These are phyloP conservation scores for Zoanthus sociatus DNA, from an alignment of 92 coral and sea anemone species.

Conservation along the genomic window DNA sequence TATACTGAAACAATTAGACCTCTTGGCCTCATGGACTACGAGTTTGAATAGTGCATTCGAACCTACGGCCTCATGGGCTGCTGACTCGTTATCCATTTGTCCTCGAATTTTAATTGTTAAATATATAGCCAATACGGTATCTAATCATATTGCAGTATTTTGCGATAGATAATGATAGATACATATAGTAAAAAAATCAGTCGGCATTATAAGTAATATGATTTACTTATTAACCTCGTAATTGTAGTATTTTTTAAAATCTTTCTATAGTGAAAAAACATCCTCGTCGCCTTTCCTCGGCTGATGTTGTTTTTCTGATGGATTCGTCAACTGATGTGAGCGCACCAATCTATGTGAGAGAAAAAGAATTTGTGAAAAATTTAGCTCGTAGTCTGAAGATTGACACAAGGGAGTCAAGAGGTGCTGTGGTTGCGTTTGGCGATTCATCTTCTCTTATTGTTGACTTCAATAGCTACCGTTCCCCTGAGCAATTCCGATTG, in stretches of 20 bases:
- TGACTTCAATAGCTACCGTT: slow-evolving; percentile 21
- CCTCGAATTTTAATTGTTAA: too few relatives aligned
- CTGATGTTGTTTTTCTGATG: slow-evolving; percentile 35
- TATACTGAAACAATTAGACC: too few relatives aligned
- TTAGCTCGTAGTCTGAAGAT: slow-evolving; percentile 34
- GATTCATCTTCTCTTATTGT: neutral
- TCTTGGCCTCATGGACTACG: too few relatives aligned
- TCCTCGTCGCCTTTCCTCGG: neutral
- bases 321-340: slow-evolving; percentile 43
- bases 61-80: too few relatives aligned
- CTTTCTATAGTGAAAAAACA: neutral
- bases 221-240: too few relatives aligned
- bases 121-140: too few relatives aligned
- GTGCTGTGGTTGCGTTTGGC: slow-evolving; percentile 36
- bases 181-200: too few relatives aligned
- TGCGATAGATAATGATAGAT: too few relatives aligned
- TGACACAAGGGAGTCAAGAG: slow-evolving; percentile 39
- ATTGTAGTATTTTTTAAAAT: neutral
- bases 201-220: too few relatives aligned
- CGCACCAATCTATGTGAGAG: slow-evolving; percentile 37
- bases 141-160: too few relatives aligned
- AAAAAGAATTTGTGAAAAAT: slow-evolving; percentile 30
- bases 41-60: too few relatives aligned
- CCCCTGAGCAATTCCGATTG: slow-evolving; percentile 28
- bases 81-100: too few relatives aligned